A percentile compares a stretch with the other conserved stretches of the same genome.
Conservation (phyloP, 2,888 invertebrate genomes). For the Melinopterus prodromus region DNA sequence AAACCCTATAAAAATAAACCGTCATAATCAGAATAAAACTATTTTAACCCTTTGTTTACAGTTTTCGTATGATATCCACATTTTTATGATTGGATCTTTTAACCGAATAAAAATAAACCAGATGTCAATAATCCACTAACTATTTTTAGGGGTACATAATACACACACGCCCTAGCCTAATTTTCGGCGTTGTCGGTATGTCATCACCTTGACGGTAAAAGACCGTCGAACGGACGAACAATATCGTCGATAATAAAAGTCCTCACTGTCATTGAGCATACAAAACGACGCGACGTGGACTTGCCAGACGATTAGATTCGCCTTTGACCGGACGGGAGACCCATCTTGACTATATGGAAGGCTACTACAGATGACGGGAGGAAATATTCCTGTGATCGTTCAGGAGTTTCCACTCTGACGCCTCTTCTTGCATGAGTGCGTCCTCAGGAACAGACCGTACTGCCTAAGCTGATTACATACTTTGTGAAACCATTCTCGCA, state of each 20-base stretch:
- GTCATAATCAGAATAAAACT: too few relatives aligned
- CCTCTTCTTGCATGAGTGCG: slow-evolving; percentile 57
- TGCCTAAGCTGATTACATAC: slow-evolving; percentile 59
- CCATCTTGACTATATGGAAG: slow-evolving; percentile 41
- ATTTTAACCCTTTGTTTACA: too few relatives aligned
- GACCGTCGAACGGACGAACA: neutral
- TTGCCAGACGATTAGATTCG: slow-evolving; percentile 31
- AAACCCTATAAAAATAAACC: too few relatives aligned
- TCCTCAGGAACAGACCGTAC: slow-evolving; percentile 56
- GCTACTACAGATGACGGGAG: slow-evolving; percentile 35
- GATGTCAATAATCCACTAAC: too few relatives aligned
- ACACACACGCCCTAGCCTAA: too few relatives aligned
- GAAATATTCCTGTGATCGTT: slow-evolving; percentile 55
- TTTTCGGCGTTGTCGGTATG: too few relatives aligned
- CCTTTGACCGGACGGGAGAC: slow-evolving; percentile 30
- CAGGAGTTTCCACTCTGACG: slow-evolving; percentile 57
- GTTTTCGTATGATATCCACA: too few relatives aligned
- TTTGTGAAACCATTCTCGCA: slow-evolving; percentile 58
- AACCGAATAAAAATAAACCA: too few relatives aligned
- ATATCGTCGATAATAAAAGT: neutral
- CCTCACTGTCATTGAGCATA: slow-evolving; percentile 5
- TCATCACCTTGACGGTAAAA: too few relatives aligned
- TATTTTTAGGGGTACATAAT: too few relatives aligned
- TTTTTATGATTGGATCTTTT: too few relatives aligned
- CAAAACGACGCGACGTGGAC: slow-evolving; percentile 13